Evolutionary conservation across 1,140 invertebrate species (phyloP), one percentile per base, ranked within the genome.

Genomic region (Vollenhovia emeryi): DNA sequence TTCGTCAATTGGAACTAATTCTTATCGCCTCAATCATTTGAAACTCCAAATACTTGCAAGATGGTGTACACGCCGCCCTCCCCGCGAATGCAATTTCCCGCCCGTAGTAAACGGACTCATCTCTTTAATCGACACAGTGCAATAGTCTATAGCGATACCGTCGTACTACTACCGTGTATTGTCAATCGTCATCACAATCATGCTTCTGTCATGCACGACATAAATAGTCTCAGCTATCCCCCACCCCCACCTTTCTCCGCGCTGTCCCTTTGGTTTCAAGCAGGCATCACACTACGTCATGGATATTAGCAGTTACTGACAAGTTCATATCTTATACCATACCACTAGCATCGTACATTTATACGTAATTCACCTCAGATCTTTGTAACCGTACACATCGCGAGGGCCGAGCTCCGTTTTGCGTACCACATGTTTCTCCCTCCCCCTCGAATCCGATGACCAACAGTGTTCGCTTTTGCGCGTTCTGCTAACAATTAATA

Each of bases 271-370:
- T 59, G 21, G 27, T 73, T 73, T 82, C 66, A 40, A 71, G 48
- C 78, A 59, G 78, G 66, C 50, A 40, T 82, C 78, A 82, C 50
- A 71, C 11, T 73, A 57, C 50, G 57, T 57, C 52, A 57, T 68
- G 13, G 30, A 71, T 82, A 57, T 73, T 57, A 71, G 36, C 76
- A 57, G 36, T 76, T 80, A 69, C n/a, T 33, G 30, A 79, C 75
- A 68, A 66, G 76, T 66, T 79, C 64, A 71, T 80, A 69, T 80
- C 78, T 80, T 80, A 71, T 80, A 69, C 71, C 78, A 71, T 80
- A 80, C 18, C 64, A 18, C 48, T 80, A 80, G 78, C 78, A 80
- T 80, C 52, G 78, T 80, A 80, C 50, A 80, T 71, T 57, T 66
- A 71, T 55, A 30, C 48, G 50, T 80, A 82, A 52, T 59, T 36